Conservation (phyloP, 2,888 invertebrate species). For the Onthophagus sagittarius region DNA sequence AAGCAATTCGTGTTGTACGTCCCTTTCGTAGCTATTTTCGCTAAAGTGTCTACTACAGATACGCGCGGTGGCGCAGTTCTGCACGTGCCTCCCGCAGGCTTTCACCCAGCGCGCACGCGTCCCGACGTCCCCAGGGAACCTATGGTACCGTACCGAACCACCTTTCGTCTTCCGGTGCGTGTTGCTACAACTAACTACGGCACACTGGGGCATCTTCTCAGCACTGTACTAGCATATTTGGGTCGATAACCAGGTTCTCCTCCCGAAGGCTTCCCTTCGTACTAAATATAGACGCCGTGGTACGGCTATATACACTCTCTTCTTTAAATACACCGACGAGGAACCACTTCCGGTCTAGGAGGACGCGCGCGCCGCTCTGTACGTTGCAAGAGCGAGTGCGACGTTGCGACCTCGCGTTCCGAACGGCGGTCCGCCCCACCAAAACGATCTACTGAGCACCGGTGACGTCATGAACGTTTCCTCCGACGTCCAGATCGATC, state of each 20-base stretch:
- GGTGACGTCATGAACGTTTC: conserved; percentile 48
- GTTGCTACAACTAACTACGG: conserved; percentile 55
- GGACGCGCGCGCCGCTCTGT: background rate
- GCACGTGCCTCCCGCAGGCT: conserved; percentile 53
- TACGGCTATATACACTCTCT: background rate
- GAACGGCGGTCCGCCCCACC: conserved; percentile 37
- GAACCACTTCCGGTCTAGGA: background rate
- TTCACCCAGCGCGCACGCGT: conserved; percentile 53
- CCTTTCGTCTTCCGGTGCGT: conserved; percentile 56
- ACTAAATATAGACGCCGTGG: background rate
- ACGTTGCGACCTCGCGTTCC: conserved; percentile 5
- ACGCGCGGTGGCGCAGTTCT: conserved; percentile 55
- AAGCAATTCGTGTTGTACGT: conserved; percentile 54
- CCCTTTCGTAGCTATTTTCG: conserved; percentile 53
- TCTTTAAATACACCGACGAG: background rate
- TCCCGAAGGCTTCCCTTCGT: background rate
- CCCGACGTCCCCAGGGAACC: conserved; percentile 55
- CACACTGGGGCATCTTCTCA: conserved; percentile 55
- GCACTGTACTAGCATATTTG: conserved; percentile 5
- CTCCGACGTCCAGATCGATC: conserved; percentile 30
- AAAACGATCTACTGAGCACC: conserved; percentile 42
- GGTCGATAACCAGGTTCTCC: background rate
- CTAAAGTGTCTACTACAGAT: conserved; percentile 55
- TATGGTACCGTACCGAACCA: conserved; percentile 55
- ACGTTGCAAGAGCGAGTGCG: conserved; percentile 13